Conservation (phyloP, 2,113 vertebrate species). For the Lophotis ruficrista region DNA sequence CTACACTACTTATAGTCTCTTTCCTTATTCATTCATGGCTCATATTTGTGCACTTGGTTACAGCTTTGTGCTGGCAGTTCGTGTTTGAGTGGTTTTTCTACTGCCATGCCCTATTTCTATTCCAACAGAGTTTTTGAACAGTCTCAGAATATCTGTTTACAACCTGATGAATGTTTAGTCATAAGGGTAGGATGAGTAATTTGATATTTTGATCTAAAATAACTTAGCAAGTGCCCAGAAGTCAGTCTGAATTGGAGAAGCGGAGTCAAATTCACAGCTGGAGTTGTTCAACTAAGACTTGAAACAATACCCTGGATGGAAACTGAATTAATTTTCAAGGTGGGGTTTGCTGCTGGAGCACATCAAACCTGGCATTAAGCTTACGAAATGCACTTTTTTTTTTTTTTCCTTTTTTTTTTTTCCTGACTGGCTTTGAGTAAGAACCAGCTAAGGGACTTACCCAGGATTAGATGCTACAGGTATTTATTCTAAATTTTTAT, state of each 20-base stretch:
- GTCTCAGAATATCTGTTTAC: not conserved
- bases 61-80: not conserved
- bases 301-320: not conserved
- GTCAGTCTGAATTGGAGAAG: not conserved
- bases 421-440: not conserved
- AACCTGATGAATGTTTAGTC: not conserved
- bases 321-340: not conserved
- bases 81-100: not conserved
- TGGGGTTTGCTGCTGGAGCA: not conserved
- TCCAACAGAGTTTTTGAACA: not conserved
- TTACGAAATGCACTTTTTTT: not conserved
- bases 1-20: not conserved
- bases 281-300: not conserved
- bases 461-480: not conserved
- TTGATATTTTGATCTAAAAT: constrained; percentile 1
- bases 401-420: no score
- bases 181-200: not conserved
- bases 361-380: not conserved
- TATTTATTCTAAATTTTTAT: not conserved
- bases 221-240: not conserved
- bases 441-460: not conserved
- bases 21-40: not conserved
- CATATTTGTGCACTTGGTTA: not conserved
- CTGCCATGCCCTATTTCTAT: not conserved
- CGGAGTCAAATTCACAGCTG: not conserved